Conservation (phyloP, 2,888 invertebrate genomes). For the Mechanitis mazaeus region DNA sequence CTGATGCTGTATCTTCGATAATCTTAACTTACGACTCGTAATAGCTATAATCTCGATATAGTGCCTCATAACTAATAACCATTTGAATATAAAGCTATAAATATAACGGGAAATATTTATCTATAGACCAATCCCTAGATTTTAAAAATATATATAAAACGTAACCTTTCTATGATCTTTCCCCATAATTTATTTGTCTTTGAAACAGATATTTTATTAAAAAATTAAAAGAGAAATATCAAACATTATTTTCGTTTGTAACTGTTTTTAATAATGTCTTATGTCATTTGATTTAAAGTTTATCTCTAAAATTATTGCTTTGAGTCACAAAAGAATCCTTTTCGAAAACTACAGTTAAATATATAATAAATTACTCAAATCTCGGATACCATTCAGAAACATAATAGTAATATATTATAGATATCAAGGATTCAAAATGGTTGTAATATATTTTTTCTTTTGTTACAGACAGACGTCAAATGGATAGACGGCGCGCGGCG, state of each 20-base stretch:
- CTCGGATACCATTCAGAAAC: no score
- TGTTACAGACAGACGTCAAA: conserved; percentile 70
- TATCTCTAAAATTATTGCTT: background rate
- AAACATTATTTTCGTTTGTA: background rate
- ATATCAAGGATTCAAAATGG: no score
- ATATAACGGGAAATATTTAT: conserved; percentile 21
- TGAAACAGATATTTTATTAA: background rate
- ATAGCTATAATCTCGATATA: conserved; percentile 24
- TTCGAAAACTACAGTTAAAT: no score
- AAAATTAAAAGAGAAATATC: background rate
- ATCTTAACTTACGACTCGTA: conserved; percentile 21
- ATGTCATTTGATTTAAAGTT: no score
- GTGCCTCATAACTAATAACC: conserved; percentile 22
- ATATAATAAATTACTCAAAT: no score
- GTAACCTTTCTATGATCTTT: background rate
- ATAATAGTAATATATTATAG: no score
- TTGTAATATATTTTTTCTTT: conserved; percentile 24
- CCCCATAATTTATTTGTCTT: no score
- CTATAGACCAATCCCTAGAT: background rate
- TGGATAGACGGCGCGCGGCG: conserved; percentile 75
- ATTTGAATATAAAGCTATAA: conserved; percentile 24
- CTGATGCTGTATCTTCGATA: conserved; percentile 14
- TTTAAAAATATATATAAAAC: background rate
- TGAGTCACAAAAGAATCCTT: background rate
- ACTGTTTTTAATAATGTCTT: background rate